Evolutionary conservation across 1,140 invertebrate species (phyloP), one percentile per base, ranked within the genome.

Genomic region (Drosophila fuyamai): DNA sequence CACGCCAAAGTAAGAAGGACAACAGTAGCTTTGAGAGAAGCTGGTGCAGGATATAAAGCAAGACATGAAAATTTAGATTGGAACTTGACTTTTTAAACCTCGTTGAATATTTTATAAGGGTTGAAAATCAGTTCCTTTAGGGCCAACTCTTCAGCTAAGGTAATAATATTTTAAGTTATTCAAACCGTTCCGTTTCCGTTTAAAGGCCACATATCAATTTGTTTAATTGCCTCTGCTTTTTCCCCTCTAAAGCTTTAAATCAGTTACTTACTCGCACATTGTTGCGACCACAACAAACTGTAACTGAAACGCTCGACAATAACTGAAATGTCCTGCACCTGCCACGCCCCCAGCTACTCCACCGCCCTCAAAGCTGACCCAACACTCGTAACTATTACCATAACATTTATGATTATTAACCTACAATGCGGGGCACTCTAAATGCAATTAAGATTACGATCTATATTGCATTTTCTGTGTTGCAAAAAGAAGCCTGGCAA

Each of bases 351-450:
- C 58, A 43, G 16, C 5, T 13, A 27, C 5, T 10, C 62, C 14
- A n/a, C 13, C 38, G 16, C 47, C 46, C 4, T 0, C 7, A 7
- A 7, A 36, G 13, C 18, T 56, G 35, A 36, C 53, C 54, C 54
- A 44, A 13, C 61, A 58, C 73, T 82, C 54, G 54, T 60, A 75
- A 86, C 83, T 86, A 86, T 86, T 86, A 86, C 83, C 83, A 88
- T 86, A 88, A 88, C 83, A 86, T 86, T 86, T 86, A 88, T 88
- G 85, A 89, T 88, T 88, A 88, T 88, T 88, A 88, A 88, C 85
- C 84, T 77, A 88, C 84, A 88, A 88, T 88, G 84, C 84, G 82
- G 86, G 85, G 84, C 84, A 88, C 84, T 88, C 84, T 88, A 88
- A 88, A 89, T 88, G 85, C 84, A 88, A 88, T 88, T 88, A 88